Percentiles rank a stretch among this genome's conserved stretches.
Conservation (phyloP, 1,140 invertebrate species). For the Apolygus lucorum region DNA sequence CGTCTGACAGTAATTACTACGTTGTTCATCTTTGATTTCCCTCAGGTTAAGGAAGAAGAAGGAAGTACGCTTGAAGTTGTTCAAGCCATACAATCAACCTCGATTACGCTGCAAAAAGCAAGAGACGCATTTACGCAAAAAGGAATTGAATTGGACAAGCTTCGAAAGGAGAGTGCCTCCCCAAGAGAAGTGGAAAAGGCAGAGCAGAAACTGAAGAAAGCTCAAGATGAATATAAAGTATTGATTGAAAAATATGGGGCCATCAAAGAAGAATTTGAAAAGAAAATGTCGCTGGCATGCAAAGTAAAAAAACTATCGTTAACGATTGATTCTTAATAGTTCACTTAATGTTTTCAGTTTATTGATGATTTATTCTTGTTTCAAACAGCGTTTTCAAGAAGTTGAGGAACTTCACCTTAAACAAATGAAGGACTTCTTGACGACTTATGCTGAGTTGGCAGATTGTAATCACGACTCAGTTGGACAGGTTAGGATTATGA, state of each 20-base stretch:
- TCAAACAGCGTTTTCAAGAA: constrained; percentile 77
- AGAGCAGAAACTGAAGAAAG: constrained; percentile 82
- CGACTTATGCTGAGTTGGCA: constrained; percentile 75
- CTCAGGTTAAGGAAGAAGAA: constrained; percentile 87
- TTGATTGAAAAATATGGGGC: constrained; percentile 81
- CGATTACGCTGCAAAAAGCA: constrained; percentile 74
- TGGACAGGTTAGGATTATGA: constrained; percentile 63
- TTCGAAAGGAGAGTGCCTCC: constrained; percentile 81
- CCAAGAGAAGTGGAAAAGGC: constrained; percentile 87
- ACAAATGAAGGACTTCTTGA: constrained; percentile 93
- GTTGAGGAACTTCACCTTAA: constrained; percentile 83
- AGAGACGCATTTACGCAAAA: constrained; percentile 81
- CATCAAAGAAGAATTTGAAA: constrained; percentile 86
- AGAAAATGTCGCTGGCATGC: constrained; percentile 87
- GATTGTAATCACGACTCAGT: constrained; percentile 82
- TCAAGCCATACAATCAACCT: constrained; percentile 78
- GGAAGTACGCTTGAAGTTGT: constrained; percentile 81
- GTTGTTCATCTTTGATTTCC: too few species aligned
- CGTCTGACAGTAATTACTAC: too few species aligned
- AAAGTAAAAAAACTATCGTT: constrained; percentile 47
- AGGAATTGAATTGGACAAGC: constrained; percentile 74
- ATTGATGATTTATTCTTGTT: constrained; percentile 2
- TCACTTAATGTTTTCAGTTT: neutral
- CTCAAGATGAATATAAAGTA: constrained; percentile 85
- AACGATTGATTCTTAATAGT: constrained; percentile 1